phyloP scores from a whole-genome alignment of 2,797 vertebrate species.

The Pangasius krempfi region DNA sequence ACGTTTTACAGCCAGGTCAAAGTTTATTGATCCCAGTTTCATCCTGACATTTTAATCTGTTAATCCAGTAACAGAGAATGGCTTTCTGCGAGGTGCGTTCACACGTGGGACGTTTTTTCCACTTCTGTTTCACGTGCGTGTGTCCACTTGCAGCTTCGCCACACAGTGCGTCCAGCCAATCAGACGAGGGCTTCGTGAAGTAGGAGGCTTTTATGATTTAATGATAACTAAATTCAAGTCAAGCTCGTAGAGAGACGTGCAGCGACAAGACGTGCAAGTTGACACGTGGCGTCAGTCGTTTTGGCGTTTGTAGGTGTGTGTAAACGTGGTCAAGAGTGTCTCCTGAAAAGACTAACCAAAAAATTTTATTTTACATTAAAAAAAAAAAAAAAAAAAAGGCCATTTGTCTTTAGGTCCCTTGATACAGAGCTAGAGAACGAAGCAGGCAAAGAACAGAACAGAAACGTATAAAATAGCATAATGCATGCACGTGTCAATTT shows the following conservation, averaged over 20 bases:
- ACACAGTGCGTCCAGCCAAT: slow-evolving; percentile 23
- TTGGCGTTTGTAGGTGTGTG: slow-evolving; percentile 74
- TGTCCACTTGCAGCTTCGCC: background rate
- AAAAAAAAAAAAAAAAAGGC: slow-evolving; percentile 61
- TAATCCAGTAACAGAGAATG: slow-evolving; percentile 70
- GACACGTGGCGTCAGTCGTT: slow-evolving; percentile 48
- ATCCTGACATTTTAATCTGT: slow-evolving; percentile 71
- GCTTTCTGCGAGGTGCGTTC: slow-evolving; percentile 58
- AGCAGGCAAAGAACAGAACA: slow-evolving; percentile 75
- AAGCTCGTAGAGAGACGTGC: background rate
- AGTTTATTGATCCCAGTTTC: slow-evolving; percentile 76
- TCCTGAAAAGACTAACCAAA: slow-evolving; percentile 67
- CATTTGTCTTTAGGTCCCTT: slow-evolving; percentile 56
- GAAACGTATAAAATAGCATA: slow-evolving; percentile 73
- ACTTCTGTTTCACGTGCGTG: background rate
- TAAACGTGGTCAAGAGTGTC: slow-evolving; percentile 76
- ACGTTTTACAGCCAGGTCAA: slow-evolving; percentile 65
- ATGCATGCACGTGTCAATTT: slow-evolving; percentile 65
- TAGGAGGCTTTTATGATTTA: background rate
- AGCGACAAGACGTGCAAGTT: background rate
- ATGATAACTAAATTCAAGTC: background rate
- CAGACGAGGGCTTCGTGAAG: background rate
- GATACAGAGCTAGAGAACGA: slow-evolving; percentile 58
- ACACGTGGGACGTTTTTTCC: slow-evolving; percentile 52
- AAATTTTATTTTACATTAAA: background rate